Base-by-base conservation (phyloP, 2,888 invertebrate genomes). In the Linyphia triangularis region DNA sequence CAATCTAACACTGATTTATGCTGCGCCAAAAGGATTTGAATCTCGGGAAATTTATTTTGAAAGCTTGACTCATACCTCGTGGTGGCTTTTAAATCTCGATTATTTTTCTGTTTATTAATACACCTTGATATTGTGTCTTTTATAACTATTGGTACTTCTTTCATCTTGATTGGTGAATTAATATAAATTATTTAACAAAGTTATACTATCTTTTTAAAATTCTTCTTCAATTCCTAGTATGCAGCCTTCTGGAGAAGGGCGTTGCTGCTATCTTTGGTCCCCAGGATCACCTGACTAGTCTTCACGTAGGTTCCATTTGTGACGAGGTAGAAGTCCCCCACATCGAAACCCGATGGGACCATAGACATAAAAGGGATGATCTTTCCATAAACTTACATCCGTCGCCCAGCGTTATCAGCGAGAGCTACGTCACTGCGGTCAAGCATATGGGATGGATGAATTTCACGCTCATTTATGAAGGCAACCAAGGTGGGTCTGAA, bases 381-480 rank as follows among this genome's bases (percentile, higher is more conserved):
- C 98, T 97, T 92, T 95, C 98, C 89, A 94, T 97, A 88, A 97
- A 97, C 93, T 93, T 97, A 88, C 96, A 95, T 93, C 97, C 97
- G 0, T 95, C 96, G 85, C 94, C 95, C 1, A 93, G 94, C 26
- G 96, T 96, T 6, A 94, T 98, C 78, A 96, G 97, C 90, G 95
- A 96, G 94, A 94, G 95, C 24, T 95, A 95, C 89, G 93, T 95
- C 73, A 95, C 96, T 91, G 93, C 97, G 85, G 95, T 97, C 4
- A 95, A 96, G 92, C 93, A 93, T 81, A 95, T 95, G 93, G 95
- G 95, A 57, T 98, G 98, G 98, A 94, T 95, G 89, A 94, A 95
- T 61, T 97, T 97, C 92, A 96, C 96, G 10, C 95, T 98, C 90
- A 94, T 98, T 88, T 98, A 98, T 92, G 97, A 98, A 93, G 94